A percentile compares a stretch with the other conserved stretches of the same genome.
These are phyloP conservation scores for Austrofundulus limnaeus DNA, from an alignment of 2,113 vertebrate genomes.

Conservation along the genomic window DNA sequence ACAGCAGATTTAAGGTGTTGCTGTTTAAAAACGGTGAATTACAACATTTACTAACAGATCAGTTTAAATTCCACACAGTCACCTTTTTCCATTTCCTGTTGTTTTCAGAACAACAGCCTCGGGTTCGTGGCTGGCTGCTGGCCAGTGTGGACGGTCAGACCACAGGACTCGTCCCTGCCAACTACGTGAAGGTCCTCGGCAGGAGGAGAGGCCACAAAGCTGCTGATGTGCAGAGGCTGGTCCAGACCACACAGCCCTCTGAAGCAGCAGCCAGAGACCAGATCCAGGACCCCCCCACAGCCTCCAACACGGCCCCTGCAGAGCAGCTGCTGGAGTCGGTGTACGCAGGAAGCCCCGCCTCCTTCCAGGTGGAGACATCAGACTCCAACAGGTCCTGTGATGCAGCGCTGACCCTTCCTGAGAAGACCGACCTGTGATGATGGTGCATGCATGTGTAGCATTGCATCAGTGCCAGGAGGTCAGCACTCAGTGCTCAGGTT, in stretches of 20 bases:
- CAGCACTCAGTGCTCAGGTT: conserved; percentile 10
- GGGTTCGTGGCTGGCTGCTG: conserved; percentile 94
- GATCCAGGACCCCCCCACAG: neutral
- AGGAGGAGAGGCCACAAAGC: conserved; percentile 89
- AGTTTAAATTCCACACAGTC: too few relatives aligned
- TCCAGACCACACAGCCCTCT: conserved; percentile 56
- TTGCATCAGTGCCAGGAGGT: conserved; percentile 23
- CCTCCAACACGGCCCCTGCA: conserved; percentile 68
- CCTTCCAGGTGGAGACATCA: conserved; percentile 16
- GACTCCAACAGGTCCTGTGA: conserved; percentile 40
- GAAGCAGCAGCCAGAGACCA: conserved; percentile 18
- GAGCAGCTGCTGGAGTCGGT: conserved; percentile 87
- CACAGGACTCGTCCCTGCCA: conserved; percentile 91
- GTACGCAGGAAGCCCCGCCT: conserved; percentile 77
- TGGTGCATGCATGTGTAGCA: neutral
- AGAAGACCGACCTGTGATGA: conserved; percentile 84
- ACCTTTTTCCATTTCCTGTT: too few relatives aligned
- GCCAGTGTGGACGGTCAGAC: conserved; percentile 90
- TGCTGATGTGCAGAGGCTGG: conserved; percentile 75
- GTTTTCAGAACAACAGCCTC: conserved; percentile 88
- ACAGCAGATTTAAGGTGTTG: too few relatives aligned
- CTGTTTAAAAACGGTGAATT: too few relatives aligned
- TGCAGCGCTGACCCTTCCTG: conserved; percentile 65
- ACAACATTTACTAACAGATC: too few relatives aligned
- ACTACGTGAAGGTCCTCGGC: conserved; percentile 93